Evolutionary conservation across 2,888 invertebrate genomes (phyloP).

Genomic region (Xanthia togata): DNA sequence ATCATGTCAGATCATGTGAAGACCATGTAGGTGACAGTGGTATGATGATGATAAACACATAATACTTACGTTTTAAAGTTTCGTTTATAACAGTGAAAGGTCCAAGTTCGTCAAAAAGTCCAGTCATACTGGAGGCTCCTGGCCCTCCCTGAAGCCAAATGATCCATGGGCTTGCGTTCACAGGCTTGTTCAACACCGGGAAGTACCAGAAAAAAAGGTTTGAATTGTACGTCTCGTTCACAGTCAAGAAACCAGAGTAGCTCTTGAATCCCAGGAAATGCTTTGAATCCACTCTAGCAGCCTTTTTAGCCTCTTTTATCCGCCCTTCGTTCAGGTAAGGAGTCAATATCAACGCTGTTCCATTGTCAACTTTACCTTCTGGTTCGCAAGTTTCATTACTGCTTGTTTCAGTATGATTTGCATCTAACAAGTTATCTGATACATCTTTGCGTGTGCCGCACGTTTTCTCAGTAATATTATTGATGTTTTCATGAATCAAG

Average conservation of each 20-base stretch:
- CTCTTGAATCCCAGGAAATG: conserved; percentile 84
- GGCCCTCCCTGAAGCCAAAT: conserved; percentile 98
- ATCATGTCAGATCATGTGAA: no score
- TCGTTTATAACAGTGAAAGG: conserved; percentile 75
- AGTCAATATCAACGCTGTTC: conserved; percentile 81
- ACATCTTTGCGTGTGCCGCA: conserved; percentile 54
- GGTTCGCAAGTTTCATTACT: conserved; percentile 55
- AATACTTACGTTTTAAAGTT: conserved; percentile 72
- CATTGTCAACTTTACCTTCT: conserved; percentile 70
- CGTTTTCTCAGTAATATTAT: conserved; percentile 36
- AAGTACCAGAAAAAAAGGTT: conserved; percentile 97
- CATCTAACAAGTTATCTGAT: conserved; percentile 53
- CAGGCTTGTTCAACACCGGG: conserved; percentile 87
- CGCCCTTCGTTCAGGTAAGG: conserved; percentile 80
- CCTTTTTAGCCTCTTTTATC: conserved; percentile 80
- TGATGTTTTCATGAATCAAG: conserved; percentile 26
- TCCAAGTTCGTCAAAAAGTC: conserved; percentile 86
- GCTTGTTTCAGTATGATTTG: conserved; percentile 44
- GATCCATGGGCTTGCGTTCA: conserved; percentile 91
- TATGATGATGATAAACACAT: not conserved
- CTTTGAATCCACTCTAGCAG: conserved; percentile 75
- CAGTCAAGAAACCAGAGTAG: conserved; percentile 91
- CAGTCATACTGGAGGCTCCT: conserved; percentile 92
- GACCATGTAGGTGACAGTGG: no score
- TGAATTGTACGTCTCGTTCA: conserved; percentile 93